Conservation (phyloP, 2,888 invertebrate genomes). For the Abrostola tripartita region DNA sequence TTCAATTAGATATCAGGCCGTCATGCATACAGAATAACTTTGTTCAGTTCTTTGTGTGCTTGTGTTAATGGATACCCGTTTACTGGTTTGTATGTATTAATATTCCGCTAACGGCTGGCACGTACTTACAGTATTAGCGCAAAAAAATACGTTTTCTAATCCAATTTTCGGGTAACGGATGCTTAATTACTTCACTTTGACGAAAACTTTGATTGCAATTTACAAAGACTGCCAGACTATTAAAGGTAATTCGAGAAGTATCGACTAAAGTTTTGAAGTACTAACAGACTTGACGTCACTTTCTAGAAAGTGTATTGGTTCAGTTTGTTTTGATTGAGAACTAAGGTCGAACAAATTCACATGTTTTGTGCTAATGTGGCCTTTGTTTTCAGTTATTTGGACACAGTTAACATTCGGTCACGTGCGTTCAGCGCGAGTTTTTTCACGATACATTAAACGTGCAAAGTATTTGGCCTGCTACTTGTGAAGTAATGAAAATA, state of each 20-base stretch:
- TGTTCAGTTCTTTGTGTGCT: slow-evolving; percentile 34
- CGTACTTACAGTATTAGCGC: slow-evolving; percentile 13
- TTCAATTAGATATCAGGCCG: slow-evolving; percentile 8
- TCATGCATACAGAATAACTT: slow-evolving; percentile 23
- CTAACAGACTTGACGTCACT: slow-evolving; percentile 28
- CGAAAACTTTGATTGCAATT: slow-evolving; percentile 36
- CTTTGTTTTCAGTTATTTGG: slow-evolving; percentile 52
- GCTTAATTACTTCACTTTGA: slow-evolving; percentile 31
- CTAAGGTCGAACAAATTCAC: slow-evolving; percentile 43
- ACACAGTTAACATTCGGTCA: slow-evolving; percentile 35
- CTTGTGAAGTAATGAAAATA: slow-evolving; percentile 43
- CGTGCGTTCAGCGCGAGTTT: slow-evolving; percentile 32
- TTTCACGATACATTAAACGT: slow-evolving; percentile 44
- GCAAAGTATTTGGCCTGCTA: slow-evolving; percentile 43
- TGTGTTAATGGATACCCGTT: slow-evolving; percentile 22
- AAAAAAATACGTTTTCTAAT: slow-evolving; percentile 40
- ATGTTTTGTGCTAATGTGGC: slow-evolving; percentile 44
- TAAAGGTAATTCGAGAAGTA: slow-evolving; percentile 29
- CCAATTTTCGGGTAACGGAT: slow-evolving; percentile 38
- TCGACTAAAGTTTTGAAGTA: slow-evolving; percentile 25
- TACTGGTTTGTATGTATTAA: slow-evolving; percentile 29
- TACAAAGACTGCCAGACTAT: slow-evolving; percentile 30
- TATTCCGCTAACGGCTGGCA: slow-evolving; percentile 26
- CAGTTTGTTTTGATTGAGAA: slow-evolving; percentile 40
- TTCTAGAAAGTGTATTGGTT: slow-evolving; percentile 38